Percentiles rank a stretch among this genome's conserved stretches.
Conservation (phyloP, 1,140 invertebrate genomes). For the Adelges cooleyi region DNA sequence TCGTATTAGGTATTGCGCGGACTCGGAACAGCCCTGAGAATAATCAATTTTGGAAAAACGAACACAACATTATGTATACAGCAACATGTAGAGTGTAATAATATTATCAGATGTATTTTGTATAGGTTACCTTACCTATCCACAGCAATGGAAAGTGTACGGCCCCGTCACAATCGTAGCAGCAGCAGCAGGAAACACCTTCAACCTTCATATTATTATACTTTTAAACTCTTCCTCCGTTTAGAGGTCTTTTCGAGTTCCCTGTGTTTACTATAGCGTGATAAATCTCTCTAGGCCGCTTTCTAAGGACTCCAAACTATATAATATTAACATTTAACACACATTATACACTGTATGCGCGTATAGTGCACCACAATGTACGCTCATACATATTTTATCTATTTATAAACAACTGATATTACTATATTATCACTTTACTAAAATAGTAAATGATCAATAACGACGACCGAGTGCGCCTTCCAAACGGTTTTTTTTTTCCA, state of each 20-base stretch:
- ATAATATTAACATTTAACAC: no score
- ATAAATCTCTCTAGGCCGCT: constrained; percentile 12
- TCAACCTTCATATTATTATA: constrained; percentile 26
- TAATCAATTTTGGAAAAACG: constrained; percentile 8
- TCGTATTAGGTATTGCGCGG: no score
- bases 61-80: no score
- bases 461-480: no score
- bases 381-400: no score
- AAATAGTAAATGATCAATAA: no score
- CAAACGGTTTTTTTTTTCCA: no score
- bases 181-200: constrained; percentile 23
- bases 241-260: constrained; percentile 15
- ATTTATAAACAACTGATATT: no score
- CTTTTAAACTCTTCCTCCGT: constrained; percentile 22
- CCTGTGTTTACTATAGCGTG: constrained; percentile 2
- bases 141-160: constrained; percentile 19
- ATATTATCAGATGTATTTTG: background rate
- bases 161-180: background rate
- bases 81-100: background rate
- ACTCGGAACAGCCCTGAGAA: constrained; percentile 20
- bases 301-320: constrained; percentile 18
- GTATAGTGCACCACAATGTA: no score
- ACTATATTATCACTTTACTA: no score
- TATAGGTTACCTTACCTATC: background rate
- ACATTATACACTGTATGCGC: no score